Evolutionary conservation across 2,888 invertebrate species (phyloP).

Genomic region (Erebia palarica): DNA sequence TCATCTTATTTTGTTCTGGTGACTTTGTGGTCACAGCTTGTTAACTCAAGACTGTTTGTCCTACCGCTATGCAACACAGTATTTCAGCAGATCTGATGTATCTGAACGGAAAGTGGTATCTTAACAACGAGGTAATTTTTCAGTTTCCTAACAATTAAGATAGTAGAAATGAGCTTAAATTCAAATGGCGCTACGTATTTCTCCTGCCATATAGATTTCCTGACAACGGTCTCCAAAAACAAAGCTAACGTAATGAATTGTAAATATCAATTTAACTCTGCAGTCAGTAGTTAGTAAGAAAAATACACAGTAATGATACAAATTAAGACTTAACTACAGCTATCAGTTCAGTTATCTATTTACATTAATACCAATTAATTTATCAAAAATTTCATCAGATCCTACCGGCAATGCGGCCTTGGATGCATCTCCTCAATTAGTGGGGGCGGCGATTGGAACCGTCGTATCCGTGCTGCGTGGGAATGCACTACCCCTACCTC

Average conservation of each 20-base stretch:
- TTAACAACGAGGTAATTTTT: no score
- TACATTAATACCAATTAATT: slow-evolving; percentile 19
- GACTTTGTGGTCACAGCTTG: not conserved
- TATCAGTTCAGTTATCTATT: slow-evolving; percentile 5
- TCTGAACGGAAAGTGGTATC: not conserved
- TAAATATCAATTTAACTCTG: not conserved
- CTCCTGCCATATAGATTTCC: no score
- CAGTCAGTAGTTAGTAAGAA: not conserved
- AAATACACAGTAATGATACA: not conserved
- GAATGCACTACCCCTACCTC: slow-evolving; percentile 62
- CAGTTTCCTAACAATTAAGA: no score
- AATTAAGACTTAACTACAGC: not conserved
- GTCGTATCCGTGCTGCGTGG: slow-evolving; percentile 68
- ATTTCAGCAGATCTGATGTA: not conserved
- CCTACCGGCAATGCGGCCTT: slow-evolving; percentile 49
- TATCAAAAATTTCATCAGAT: slow-evolving; percentile 23
- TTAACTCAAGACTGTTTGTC: not conserved
- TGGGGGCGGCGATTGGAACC: slow-evolving; percentile 75
- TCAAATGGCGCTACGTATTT: no score
- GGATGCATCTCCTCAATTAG: slow-evolving; percentile 69
- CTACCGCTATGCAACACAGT: not conserved
- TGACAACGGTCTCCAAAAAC: no score
- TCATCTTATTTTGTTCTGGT: not conserved
- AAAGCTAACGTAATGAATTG: no score
- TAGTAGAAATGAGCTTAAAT: no score